Evolutionary conservation across 1,140 invertebrate genomes (phyloP).

Genomic region (Acromyrmex echinatior): DNA sequence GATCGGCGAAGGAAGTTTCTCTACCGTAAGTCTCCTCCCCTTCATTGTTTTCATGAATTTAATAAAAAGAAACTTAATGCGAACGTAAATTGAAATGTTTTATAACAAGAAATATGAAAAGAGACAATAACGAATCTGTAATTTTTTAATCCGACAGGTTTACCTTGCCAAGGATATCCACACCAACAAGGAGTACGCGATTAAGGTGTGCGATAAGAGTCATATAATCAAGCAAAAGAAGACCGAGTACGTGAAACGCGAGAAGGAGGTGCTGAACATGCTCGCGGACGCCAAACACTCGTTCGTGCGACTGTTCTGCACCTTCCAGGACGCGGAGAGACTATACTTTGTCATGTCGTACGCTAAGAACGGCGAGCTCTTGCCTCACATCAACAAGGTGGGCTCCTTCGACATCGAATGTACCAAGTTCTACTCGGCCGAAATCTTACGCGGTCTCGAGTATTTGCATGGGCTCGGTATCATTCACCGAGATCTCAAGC

Average conservation of each 20-base stretch:
- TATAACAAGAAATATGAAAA: not conserved
- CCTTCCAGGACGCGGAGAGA: conserved; percentile 97
- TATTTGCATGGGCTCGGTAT: conserved; percentile 96
- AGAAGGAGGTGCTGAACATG: conserved; percentile 96
- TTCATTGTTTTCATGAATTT: not conserved
- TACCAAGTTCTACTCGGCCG: conserved; percentile 97
- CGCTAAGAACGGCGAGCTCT: conserved; percentile 97
- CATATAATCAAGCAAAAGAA: conserved; percentile 97
- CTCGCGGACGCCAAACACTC: conserved; percentile 91
- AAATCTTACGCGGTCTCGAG: conserved; percentile 96
- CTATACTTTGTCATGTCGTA: conserved; percentile 99
- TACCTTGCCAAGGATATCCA: conserved; percentile 97
- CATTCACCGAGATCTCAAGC: conserved; percentile 97
- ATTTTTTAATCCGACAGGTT: conserved; percentile 87
- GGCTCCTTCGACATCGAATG: conserved; percentile 96
- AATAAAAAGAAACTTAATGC: not conserved
- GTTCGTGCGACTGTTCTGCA: conserved; percentile 97
- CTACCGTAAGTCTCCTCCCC: conserved; percentile 90
- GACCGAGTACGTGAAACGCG: conserved; percentile 96
- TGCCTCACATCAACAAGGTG: conserved; percentile 96
- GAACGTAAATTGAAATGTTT: not conserved
- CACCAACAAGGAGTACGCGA: conserved; percentile 96
- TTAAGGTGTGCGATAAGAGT: conserved; percentile 98
- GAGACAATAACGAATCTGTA: not conserved
- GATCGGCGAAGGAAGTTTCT: conserved; percentile 98